Conservation (phyloP, 2,888 invertebrate species). For the Euclidia mi region DNA sequence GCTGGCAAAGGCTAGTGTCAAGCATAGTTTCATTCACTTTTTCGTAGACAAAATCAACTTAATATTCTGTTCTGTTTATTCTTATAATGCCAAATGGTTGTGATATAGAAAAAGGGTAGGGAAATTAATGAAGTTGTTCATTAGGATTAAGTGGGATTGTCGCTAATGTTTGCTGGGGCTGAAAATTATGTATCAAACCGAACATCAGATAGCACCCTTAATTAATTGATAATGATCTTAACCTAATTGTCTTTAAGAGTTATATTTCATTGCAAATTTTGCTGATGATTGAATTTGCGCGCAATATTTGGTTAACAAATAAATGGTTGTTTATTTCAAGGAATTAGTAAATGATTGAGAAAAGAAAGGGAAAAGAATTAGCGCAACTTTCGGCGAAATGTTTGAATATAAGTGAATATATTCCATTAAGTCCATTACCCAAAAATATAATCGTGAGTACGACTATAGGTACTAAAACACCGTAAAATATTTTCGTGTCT, state of each 20-base stretch:
- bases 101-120: constrained; percentile 59
- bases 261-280: neutral
- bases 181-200: constrained; percentile 63
- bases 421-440: too few species aligned
- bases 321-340: too few species aligned
- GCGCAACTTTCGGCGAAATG: too few species aligned
- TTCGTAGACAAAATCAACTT: constrained; percentile 1
- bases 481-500: too few species aligned
- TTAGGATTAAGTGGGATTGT: constrained; percentile 83
- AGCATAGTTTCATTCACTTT: neutral
- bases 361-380: too few species aligned
- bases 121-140: constrained; percentile 86
- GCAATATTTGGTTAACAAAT: too few species aligned
- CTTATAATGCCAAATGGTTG: constrained; percentile 36
- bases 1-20: too few species aligned
- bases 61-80: constrained; percentile 6
- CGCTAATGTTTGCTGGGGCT: constrained; percentile 72
- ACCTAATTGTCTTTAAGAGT: neutral
- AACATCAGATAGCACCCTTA: constrained; percentile 37
- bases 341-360: too few species aligned
- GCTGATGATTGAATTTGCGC: too few species aligned
- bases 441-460: too few species aligned
- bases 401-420: too few species aligned
- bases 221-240: constrained; percentile 48
- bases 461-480: too few species aligned